Evolutionary conservation across 2,113 vertebrate genomes (phyloP).

Genomic region (Campylomormyrus numenius): DNA sequence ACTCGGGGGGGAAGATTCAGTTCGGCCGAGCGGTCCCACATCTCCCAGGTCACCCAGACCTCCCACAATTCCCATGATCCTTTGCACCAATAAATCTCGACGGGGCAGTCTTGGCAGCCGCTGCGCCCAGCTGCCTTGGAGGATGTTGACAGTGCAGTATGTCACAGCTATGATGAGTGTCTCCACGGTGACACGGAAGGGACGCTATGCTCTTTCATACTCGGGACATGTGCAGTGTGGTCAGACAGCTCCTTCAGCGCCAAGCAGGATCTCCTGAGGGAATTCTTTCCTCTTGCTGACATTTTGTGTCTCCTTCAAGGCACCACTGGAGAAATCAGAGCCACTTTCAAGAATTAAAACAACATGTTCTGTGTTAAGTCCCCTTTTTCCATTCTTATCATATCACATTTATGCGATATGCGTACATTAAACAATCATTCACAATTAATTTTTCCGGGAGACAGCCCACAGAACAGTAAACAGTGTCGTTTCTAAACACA

Average conservation of each 20-base stretch:
- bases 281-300: not conserved
- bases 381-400: not conserved
- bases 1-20: not conserved
- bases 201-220: not conserved
- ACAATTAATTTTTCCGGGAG: not conserved
- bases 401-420: not conserved
- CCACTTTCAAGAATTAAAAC: not conserved
- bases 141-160: not conserved
- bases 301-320: not conserved
- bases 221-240: not conserved
- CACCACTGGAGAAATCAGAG: not conserved
- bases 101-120: not conserved
- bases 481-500: not conserved
- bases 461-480: not conserved
- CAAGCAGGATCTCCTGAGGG: not conserved
- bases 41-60: constrained; percentile 1
- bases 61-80: not conserved
- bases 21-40: not conserved
- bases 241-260: not conserved
- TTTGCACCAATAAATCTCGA: not conserved
- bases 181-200: not conserved
- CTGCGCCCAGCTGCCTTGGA: not conserved
- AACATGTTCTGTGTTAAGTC: not conserved
- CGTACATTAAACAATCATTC: not conserved
- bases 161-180: not conserved